phyloP scores from a whole-genome alignment of 2,888 invertebrate genomes.

The Octonoba sinensis region DNA sequence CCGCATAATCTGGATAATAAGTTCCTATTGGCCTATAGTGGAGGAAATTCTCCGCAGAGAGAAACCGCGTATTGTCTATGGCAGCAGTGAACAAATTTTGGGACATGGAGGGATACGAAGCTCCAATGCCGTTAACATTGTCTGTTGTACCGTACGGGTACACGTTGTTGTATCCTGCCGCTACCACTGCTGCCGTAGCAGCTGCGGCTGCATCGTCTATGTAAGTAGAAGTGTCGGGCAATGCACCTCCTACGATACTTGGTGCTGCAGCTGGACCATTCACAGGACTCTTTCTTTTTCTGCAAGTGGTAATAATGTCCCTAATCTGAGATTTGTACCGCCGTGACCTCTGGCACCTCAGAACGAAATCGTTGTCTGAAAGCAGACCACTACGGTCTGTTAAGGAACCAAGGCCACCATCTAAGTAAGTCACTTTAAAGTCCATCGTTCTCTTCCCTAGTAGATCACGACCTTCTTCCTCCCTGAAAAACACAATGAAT shows the following conservation, averaged over 20 bases:
- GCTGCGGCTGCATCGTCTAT: conserved; percentile 48
- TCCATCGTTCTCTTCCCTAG: conserved; percentile 98
- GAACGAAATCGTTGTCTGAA: conserved; percentile 64
- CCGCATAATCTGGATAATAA: conserved; percentile 81
- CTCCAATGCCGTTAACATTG: conserved; percentile 71
- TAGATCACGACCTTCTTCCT: conserved; percentile 97
- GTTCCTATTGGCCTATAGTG: conserved; percentile 81
- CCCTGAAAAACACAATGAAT: conserved; percentile 70
- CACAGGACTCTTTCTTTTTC: conserved; percentile 50
- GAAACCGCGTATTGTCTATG: conserved; percentile 76
- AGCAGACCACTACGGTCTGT: conserved; percentile 70
- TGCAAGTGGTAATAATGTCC: conserved; percentile 82
- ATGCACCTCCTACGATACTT: conserved; percentile 24
- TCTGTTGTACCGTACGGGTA: conserved; percentile 75
- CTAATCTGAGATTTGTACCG: conserved; percentile 93
- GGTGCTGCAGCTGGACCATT: conserved; percentile 28
- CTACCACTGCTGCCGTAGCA: conserved; percentile 37
- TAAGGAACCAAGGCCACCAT: conserved; percentile 90
- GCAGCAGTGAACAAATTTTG: conserved; percentile 64
- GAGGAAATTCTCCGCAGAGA: conserved; percentile 86
- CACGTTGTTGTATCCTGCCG: conserved; percentile 51
- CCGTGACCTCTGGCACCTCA: conserved; percentile 80
- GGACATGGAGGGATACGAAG: conserved; percentile 59
- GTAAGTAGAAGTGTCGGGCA: conserved; percentile 24
- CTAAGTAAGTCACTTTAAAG: conserved; percentile 97